These are phyloP conservation scores for Strix uralensis DNA, from an alignment of 2,113 vertebrate genomes.

Conservation along the genomic window DNA sequence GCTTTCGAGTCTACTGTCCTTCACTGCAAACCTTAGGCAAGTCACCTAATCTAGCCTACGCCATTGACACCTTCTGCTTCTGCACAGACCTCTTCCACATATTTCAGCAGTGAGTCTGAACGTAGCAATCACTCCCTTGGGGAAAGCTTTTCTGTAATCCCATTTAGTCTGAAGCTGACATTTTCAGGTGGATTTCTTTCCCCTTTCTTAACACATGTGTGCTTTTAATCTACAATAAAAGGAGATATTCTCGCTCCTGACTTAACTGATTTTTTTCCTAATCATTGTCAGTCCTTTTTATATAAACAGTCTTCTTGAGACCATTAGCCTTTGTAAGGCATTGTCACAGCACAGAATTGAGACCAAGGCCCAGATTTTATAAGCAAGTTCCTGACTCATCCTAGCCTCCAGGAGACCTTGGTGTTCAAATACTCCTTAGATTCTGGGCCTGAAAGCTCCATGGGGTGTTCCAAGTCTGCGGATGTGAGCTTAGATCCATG, in stretches of 20 bases:
- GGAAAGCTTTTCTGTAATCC: neutral
- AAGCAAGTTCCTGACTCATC: neutral
- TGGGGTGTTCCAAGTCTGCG: too few species aligned
- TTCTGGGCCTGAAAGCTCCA: neutral
- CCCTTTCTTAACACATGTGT: neutral
- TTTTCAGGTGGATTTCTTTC: neutral
- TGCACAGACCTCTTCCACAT: rapidly evolving
- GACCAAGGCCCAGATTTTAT: neutral
- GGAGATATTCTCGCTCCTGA: neutral
- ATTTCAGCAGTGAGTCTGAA: rapidly evolving
- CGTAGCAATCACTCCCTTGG: rapidly evolving
- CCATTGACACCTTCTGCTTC: neutral
- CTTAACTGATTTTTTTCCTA: neutral
- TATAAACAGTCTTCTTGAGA: neutral
- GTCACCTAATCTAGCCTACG: neutral
- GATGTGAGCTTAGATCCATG: neutral
- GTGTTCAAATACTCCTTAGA: neutral
- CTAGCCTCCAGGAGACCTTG: neutral
- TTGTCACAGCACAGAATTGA: neutral
- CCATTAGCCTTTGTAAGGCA: neutral
- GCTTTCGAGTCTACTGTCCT: neutral
- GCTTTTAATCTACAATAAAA: neutral
- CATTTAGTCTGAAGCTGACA: neutral
- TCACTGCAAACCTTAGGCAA: neutral
- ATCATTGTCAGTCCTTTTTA: neutral